phyloP scores from a whole-genome alignment of 2,113 vertebrate species.

The Chloropsis cyanopogon region DNA sequence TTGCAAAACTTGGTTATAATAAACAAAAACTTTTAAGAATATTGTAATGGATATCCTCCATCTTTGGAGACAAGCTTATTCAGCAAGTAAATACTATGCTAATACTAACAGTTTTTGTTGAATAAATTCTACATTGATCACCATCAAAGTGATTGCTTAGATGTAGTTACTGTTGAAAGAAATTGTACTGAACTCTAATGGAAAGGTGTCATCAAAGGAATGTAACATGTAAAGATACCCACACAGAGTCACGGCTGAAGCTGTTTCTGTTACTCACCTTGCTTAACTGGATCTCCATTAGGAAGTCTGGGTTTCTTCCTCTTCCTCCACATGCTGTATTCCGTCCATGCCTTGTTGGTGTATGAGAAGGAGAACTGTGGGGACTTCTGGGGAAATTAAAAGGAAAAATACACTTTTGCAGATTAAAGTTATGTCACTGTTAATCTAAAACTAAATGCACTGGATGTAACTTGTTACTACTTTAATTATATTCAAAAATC shows the following conservation, averaged over 20 bases:
- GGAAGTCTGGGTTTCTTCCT: constrained; percentile 89
- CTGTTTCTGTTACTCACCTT: constrained; percentile 77
- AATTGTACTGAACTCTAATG: not conserved
- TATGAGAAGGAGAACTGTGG: constrained; percentile 92
- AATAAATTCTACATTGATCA: not conserved
- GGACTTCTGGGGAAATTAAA: constrained; percentile 76
- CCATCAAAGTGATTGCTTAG: not conserved
- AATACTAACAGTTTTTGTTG: not conserved
- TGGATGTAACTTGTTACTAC: not conserved
- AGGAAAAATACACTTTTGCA: not conserved
- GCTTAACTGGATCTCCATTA: constrained; percentile 98
- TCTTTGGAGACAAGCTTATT: not conserved
- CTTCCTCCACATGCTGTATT: constrained; percentile 78
- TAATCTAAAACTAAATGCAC: not conserved
- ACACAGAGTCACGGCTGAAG: not conserved
- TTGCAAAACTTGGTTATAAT: not conserved
- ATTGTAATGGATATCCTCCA: not conserved
- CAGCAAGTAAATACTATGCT: not conserved
- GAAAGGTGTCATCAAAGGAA: not conserved
- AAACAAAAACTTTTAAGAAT: not conserved
- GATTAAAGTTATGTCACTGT: not conserved
- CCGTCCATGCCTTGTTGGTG: constrained; percentile 83
- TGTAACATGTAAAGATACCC: not conserved
- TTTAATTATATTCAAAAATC: not conserved
- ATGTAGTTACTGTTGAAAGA: not conserved